Conservation (phyloP, 2,888 invertebrate species). For the Arrhopalites spinosus region DNA sequence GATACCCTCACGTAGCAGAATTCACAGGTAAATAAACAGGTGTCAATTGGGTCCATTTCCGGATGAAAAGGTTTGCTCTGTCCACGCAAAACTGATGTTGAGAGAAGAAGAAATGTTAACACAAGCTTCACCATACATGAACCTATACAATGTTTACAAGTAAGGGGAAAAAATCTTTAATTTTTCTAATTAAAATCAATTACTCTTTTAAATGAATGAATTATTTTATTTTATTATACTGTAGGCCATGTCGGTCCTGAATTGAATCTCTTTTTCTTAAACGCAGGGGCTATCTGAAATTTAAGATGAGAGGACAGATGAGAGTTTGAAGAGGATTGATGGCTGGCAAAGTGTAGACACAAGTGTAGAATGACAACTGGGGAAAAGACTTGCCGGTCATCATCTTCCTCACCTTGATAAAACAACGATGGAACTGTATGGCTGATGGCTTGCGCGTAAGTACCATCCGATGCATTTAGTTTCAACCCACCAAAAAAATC, state of each 20-base stretch:
- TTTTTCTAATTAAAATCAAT: too few relatives aligned
- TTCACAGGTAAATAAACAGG: conserved; percentile 57
- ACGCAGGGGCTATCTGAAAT: too few relatives aligned
- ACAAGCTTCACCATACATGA: not conserved
- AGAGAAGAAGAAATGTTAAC: not conserved
- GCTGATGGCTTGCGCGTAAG: too few relatives aligned
- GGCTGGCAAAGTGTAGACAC: too few relatives aligned
- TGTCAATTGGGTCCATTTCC: conserved; percentile 56
- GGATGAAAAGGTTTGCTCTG: conserved; percentile 18
- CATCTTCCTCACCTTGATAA: not conserved
- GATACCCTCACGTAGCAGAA: conserved; percentile 56
- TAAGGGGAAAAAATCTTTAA: too few relatives aligned
- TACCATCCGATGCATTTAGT: not conserved
- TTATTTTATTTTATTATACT: not conserved
- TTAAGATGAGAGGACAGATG: too few relatives aligned
- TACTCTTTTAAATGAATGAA: not conserved
- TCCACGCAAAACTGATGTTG: not conserved
- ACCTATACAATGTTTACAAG: not conserved
- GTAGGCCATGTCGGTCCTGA: not conserved
- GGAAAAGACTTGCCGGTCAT: not conserved
- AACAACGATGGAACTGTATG: too few relatives aligned
- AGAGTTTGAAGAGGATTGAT: too few relatives aligned
- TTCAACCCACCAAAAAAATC: not conserved
- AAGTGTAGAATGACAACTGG: conserved; percentile 7
- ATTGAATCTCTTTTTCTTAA: too few relatives aligned